These are phyloP conservation scores for Muntiacus muntjak DNA, from an alignment of 2,113 vertebrate genomes.

Conservation along the genomic window DNA sequence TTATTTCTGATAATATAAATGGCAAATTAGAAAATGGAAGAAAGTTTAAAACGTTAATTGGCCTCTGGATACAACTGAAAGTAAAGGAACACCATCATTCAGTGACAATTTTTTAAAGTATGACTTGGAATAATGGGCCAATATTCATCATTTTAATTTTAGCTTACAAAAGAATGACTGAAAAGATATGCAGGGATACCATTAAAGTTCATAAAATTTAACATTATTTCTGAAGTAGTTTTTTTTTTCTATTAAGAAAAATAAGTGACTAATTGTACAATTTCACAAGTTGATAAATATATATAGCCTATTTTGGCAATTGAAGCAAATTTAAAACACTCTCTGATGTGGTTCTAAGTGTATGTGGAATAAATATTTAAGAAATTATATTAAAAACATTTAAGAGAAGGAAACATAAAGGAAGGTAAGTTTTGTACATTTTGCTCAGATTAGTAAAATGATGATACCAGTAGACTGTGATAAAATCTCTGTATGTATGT, in stretches of 20 bases:
- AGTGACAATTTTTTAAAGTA: background rate
- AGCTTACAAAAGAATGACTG: background rate
- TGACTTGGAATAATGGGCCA: background rate
- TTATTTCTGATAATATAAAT: slow-evolving; percentile 26
- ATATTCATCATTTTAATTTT: background rate
- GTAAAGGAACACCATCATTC: background rate
- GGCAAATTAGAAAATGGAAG: background rate
- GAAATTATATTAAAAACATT: background rate
- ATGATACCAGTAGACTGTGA: background rate
- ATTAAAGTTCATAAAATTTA: background rate
- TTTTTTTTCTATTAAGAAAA: background rate
- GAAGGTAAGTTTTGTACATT: background rate
- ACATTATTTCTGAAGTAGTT: background rate
- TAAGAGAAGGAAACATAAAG: background rate
- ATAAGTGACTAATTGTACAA: background rate
- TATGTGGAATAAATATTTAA: background rate
- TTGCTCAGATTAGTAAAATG: background rate
- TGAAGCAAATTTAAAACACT: background rate
- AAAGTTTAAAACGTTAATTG: background rate
- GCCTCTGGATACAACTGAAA: slow-evolving; percentile 16
- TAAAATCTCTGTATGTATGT: background rate
- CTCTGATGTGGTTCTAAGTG: background rate
- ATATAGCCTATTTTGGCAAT: background rate
- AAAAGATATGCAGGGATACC: background rate
- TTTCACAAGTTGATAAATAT: background rate